Evolutionary conservation across 1,140 invertebrate species (phyloP).

Genomic region (Drosophila bipectinata): DNA sequence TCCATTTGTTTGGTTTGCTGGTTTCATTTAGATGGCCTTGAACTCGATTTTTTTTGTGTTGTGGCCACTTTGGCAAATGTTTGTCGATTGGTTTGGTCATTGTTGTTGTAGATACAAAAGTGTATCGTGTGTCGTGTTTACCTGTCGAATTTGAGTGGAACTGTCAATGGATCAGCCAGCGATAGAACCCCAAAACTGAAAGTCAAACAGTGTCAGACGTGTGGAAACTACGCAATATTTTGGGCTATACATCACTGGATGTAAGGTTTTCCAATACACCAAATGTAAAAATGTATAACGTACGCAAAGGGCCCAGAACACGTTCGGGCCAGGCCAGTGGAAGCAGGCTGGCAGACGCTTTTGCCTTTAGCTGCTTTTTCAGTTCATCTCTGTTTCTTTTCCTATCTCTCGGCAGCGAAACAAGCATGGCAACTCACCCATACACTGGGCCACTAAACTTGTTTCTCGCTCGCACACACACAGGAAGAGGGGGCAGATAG

Average conservation of each 20-base stretch:
- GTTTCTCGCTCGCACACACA: conserved; percentile 60
- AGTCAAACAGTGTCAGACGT: conserved; percentile 3
- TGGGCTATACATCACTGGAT: conserved; percentile 27
- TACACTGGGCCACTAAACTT: conserved; percentile 45
- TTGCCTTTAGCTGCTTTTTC: conserved; percentile 45
- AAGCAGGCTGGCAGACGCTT: conserved; percentile 5
- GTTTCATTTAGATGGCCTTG: conserved; percentile 71
- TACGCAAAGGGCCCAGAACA: conserved; percentile 45
- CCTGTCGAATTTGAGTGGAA: conserved; percentile 17
- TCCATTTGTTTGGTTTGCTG: conserved; percentile 46
- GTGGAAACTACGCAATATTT: conserved; percentile 66
- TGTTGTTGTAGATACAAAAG: conserved; percentile 13
- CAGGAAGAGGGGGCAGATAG: conserved; percentile 66
- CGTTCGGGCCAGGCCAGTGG: conserved; percentile 34
- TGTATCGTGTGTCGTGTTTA: conserved; percentile 16
- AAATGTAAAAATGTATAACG: conserved; percentile 9
- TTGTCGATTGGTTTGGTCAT: conserved; percentile 28
- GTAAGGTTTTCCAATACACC: conserved; percentile 25
- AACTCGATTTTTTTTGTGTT: conserved; percentile 65
- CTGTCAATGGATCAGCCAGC: conserved; percentile 11
- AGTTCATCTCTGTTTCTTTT: conserved; percentile 58
- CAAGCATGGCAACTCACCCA: conserved; percentile 71
- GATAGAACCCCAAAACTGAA: conserved; percentile 1
- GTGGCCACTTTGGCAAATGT: conserved; percentile 32
- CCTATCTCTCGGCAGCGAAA: conserved; percentile 59